Base-by-base conservation (phyloP, 1,140 invertebrate species). In the Mycetomoellerius zeteki region DNA sequence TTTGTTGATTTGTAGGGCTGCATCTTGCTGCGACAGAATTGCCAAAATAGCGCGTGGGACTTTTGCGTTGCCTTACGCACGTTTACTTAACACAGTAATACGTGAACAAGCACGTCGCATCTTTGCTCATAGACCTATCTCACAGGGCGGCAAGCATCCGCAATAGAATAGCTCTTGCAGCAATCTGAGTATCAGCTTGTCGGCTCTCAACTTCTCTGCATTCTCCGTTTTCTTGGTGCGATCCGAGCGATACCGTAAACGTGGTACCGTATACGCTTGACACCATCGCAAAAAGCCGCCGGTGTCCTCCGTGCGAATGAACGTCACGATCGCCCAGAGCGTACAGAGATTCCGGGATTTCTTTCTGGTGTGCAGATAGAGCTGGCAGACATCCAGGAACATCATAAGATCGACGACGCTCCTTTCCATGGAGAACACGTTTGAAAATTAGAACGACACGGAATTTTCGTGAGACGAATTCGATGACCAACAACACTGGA, bases 241-340 rank as follows among this genome's bases (percentile, higher is more conserved):
- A 27, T 92, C 89, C n/a, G 86, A 78, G 19, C 87, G 81, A 60
- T 94, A 91, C 30, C 93, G 90, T 52, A 95, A 87, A 73, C 93
- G 86, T 2, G 82, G 93, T 8, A 94, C 54, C n/a, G 78, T 92
- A 85, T 94, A 94, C 14, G 30, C 90, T 24, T 86, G 91, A 54
- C 94, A 94, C 94, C 94, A 95, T 7, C 85, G 88, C 14, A 95
- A 58, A 52, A 95, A 94, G 12, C 89, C 92, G 3, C 52, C 88
- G 4, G 92, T 91, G 24, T 94, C 93, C 82, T 95, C 94, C 54
- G 93, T 94, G 5, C 93, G 91, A 27, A 95, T 90, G 75, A 94
- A 95, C 16, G 94, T 95, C 12, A 95, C 72, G 71, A 95, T 93
- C 7, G 94, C 94, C 94, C 94, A 95, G 7, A 95, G 91, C n/a